Percentiles rank a stretch among this genome's conserved stretches.
Evolutionary conservation across 1,140 invertebrate species (phyloP).

Genomic region (Eueides isabella): DNA sequence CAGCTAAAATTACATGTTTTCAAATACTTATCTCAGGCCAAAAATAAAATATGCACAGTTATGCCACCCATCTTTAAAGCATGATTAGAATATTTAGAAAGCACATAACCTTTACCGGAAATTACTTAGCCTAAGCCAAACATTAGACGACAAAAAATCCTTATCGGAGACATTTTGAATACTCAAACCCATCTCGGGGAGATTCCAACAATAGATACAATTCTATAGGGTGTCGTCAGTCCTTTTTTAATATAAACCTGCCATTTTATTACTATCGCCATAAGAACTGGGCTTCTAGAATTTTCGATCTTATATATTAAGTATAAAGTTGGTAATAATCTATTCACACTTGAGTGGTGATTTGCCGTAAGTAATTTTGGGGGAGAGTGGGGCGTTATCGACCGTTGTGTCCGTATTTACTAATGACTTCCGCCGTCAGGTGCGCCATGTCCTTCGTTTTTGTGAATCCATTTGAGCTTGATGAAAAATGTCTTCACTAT

Average conservation of each 20-base stretch:
- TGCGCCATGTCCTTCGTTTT: slow-evolving; percentile 63
- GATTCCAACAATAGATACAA: slow-evolving; percentile 74
- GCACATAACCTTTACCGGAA: slow-evolving; percentile 46
- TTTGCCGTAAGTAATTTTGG: slow-evolving; percentile 65
- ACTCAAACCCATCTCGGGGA: slow-evolving; percentile 60
- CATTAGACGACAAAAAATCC: slow-evolving; percentile 47
- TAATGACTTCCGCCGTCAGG: slow-evolving; percentile 81
- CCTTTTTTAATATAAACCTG: slow-evolving; percentile 64
- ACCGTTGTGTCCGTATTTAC: slow-evolving; percentile 75
- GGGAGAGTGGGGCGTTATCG: slow-evolving; percentile 70
- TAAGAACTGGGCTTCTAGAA: slow-evolving; percentile 23
- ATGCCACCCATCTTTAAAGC: slow-evolving; percentile 13
- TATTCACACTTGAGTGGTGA: slow-evolving; percentile 22
- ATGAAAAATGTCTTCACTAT: slow-evolving; percentile 34
- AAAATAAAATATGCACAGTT: neutral
- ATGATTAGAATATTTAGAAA: slow-evolving; percentile 24
- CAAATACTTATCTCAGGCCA: neutral
- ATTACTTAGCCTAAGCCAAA: slow-evolving; percentile 56
- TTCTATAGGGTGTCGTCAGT: slow-evolving; percentile 65
- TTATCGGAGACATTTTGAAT: slow-evolving; percentile 62
- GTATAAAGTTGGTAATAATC: slow-evolving; percentile 33
- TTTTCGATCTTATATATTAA: slow-evolving; percentile 32
- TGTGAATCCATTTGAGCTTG: slow-evolving; percentile 41
- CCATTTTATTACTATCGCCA: slow-evolving; percentile 38
- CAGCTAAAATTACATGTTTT: neutral